Percentiles rank a stretch among this genome's conserved stretches.
These are phyloP conservation scores for Chromobotia macracanthus DNA, from an alignment of 2,797 vertebrate genomes.

Conservation along the genomic window DNA sequence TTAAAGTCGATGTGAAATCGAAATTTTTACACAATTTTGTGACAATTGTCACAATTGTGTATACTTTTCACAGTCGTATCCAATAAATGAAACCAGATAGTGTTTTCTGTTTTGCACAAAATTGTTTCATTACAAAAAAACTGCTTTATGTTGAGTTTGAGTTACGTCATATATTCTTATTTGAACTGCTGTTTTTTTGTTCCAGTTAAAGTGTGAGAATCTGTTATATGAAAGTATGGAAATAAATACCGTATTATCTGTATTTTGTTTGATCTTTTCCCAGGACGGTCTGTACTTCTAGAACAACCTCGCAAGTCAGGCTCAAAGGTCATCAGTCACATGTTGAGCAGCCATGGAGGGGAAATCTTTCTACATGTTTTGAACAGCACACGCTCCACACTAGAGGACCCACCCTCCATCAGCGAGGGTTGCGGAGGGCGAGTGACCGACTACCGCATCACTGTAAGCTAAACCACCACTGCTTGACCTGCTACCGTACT, in stretches of 20 bases:
- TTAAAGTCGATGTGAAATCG: no score
- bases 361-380: constrained; percentile 97
- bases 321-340: constrained; percentile 98
- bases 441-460: constrained; percentile 98
- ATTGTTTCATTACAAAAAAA: not conserved
- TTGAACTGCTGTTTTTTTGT: not conserved
- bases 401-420: constrained; percentile 98
- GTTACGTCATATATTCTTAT: not conserved
- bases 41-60: no score
- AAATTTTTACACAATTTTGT: no score
- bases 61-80: no score
- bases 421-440: constrained; percentile 97
- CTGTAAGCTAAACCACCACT: constrained; percentile 74
- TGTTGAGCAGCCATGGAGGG: constrained; percentile 97
- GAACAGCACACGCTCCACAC: constrained; percentile 95
- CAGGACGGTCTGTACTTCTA: constrained; percentile 93
- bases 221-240: not conserved
- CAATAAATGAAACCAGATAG: no score
- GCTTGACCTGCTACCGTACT: not conserved
- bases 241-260: not conserved
- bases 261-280: not conserved
- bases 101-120: not conserved
- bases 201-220: not conserved
- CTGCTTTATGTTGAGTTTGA: no score
- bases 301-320: constrained; percentile 97